phyloP scores from a whole-genome alignment of 1,140 invertebrate species.

The Acromyrmex charruanus region DNA sequence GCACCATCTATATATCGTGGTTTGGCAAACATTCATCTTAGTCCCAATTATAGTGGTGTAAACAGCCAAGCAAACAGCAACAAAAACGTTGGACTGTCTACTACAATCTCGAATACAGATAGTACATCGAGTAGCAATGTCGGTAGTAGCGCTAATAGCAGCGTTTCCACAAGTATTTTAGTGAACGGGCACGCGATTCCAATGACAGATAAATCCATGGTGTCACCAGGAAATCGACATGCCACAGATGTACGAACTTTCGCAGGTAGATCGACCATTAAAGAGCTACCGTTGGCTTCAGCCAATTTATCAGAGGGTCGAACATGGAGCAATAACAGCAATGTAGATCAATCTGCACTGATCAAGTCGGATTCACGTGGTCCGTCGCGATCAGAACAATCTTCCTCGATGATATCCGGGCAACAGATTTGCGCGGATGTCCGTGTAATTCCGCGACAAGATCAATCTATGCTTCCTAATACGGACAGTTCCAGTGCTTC shows the following conservation, averaged over 20 bases:
- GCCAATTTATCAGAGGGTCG: not conserved
- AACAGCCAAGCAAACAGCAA: conserved; percentile 55
- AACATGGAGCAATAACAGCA: conserved; percentile 12
- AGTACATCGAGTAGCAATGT: conserved; percentile 9
- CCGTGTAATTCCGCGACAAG: conserved; percentile 57
- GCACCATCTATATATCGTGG: conserved; percentile 81
- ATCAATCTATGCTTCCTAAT: conserved; percentile 53
- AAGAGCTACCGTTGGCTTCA: conserved; percentile 4
- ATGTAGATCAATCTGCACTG: conserved; percentile 16
- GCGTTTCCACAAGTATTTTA: conserved; percentile 45
- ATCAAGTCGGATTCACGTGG: conserved; percentile 55
- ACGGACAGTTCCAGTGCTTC: conserved; percentile 19
- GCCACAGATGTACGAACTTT: conserved; percentile 35
- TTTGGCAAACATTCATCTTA: conserved; percentile 76
- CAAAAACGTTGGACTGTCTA: conserved; percentile 46
- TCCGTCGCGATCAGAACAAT: conserved; percentile 39
- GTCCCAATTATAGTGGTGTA: conserved; percentile 65
- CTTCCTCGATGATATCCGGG: not conserved
- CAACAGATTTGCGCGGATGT: conserved; percentile 45
- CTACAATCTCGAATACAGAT: conserved; percentile 20
- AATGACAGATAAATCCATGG: conserved; percentile 59
- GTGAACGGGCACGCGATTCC: conserved; percentile 69
- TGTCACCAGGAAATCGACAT: conserved; percentile 45
- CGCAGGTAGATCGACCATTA: not conserved
- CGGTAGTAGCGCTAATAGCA: conserved; percentile 34